Conservation (phyloP, 2,797 vertebrate species). For the Galagoides demidoff region DNA sequence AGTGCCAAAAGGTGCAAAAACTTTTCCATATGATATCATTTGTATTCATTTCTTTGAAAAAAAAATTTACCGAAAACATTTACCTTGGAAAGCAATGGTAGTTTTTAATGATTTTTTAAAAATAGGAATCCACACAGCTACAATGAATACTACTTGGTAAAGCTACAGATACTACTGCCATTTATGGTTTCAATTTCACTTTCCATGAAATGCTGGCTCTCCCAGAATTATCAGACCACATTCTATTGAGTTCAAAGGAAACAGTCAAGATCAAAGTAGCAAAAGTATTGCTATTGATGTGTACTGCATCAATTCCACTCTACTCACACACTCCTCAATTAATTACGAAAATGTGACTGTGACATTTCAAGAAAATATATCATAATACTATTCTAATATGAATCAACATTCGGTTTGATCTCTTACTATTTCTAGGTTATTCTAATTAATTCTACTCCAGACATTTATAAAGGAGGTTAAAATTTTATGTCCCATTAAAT, state of each 20-base stretch:
- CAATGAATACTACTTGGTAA: neutral
- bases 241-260: neutral
- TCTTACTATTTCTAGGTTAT: conserved; percentile 13
- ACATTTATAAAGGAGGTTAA: neutral
- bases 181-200: neutral
- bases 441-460: conserved; percentile 56
- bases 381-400: neutral
- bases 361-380: conserved; percentile 47
- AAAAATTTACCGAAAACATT: neutral
- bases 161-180: neutral
- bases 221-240: neutral
- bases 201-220: neutral
- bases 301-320: neutral
- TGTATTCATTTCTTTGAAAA: neutral
- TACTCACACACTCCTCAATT: conserved; percentile 28
- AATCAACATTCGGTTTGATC: conserved; percentile 14
- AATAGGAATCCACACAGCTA: neutral
- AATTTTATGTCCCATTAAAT: neutral
- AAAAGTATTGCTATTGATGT: neutral
- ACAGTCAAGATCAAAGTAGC: neutral
- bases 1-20: neutral
- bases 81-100: neutral
- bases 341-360: conserved; percentile 36
- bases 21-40: neutral
- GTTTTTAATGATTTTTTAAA: neutral